Evolutionary conservation across 2,113 vertebrate species (phyloP), one percentile per base, ranked within the genome.

Genomic region (Mus pahari): DNA sequence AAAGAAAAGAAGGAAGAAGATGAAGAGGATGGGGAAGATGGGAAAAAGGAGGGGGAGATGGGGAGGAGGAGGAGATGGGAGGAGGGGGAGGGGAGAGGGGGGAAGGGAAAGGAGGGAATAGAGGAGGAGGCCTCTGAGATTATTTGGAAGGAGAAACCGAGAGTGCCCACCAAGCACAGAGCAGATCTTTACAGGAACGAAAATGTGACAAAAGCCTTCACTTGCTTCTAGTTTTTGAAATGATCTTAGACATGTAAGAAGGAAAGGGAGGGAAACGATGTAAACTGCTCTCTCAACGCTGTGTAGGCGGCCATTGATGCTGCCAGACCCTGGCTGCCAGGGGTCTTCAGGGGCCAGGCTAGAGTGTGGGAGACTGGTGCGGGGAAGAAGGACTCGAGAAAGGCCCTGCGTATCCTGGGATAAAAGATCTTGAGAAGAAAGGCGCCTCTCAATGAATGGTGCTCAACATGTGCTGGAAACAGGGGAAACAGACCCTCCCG

Each of bases 341-440:
- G 60, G 0, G 68, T 48, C 19, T 81, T 9, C 22, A 16, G 73
- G 5, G 48, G 62, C 89, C 20, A 50, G 36, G 24, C 36, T n/a
- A 81, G 89, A 87, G 83, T 95, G 92, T 94, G 96, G 93, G 96
- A 95, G 96, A 70, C 22, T 74, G 26, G 14, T 62, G 4, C 39
- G 26, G 48, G 53, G 66, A 20, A 53, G 68, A 36, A 79, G 39
- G 87, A 90, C 79, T 28, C 1, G 16, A 92, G 83, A 95, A 95
- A 79, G 36, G 45, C 26, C 22, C 66, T 89, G 79, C 58, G 68
- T 36, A 39, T 68, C 88, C 55, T 14, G 9, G 68, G 92, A 94
- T 88, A 64, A 95, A 97, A 98, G 97, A 96, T 19, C 89, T 58
- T 13, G 71, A 96, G 94, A 92, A 96, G 94, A 98, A 97, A 96